Conservation (phyloP, 2,888 invertebrate species). For the Pandemis cinnamomeana region DNA sequence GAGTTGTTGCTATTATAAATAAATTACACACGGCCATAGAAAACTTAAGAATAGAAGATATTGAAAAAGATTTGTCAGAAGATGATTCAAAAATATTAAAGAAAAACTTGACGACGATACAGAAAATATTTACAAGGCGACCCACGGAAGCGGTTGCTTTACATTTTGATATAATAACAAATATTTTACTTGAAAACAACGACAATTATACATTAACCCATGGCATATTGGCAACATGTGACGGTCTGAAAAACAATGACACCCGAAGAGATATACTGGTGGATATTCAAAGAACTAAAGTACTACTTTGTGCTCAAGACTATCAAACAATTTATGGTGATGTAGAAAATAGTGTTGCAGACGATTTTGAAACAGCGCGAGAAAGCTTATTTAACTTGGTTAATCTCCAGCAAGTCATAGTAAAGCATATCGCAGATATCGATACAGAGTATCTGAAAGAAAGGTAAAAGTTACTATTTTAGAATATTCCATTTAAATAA, state of each 20-base stretch:
- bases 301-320: slow-evolving; percentile 67
- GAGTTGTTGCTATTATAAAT: slow-evolving; percentile 64
- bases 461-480: slow-evolving; percentile 54
- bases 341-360: slow-evolving; percentile 52
- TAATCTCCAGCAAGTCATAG: slow-evolving; percentile 50
- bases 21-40: slow-evolving; percentile 61
- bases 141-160: slow-evolving; percentile 65
- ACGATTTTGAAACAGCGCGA: slow-evolving; percentile 56
- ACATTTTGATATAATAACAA: slow-evolving; percentile 72
- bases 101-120: slow-evolving; percentile 57
- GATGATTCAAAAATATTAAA: slow-evolving; percentile 54
- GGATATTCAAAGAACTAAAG: slow-evolving; percentile 60
- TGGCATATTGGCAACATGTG: slow-evolving; percentile 60
- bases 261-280: slow-evolving; percentile 60
- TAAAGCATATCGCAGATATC: slow-evolving; percentile 54
- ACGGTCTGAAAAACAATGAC: slow-evolving; percentile 57
- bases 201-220: slow-evolving; percentile 59
- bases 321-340: slow-evolving; percentile 62
- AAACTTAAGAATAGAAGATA: slow-evolving; percentile 51
- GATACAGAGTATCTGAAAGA: slow-evolving; percentile 57
- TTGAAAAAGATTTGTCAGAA: slow-evolving; percentile 48
- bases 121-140: slow-evolving; percentile 66
- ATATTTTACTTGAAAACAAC: slow-evolving; percentile 60
- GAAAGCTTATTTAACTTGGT: slow-evolving; percentile 61
- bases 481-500: not conserved